Percentiles rank a stretch among this genome's conserved stretches.
Evolutionary conservation across 2,113 vertebrate species (phyloP).

Genomic region (Mobula birostris): DNA sequence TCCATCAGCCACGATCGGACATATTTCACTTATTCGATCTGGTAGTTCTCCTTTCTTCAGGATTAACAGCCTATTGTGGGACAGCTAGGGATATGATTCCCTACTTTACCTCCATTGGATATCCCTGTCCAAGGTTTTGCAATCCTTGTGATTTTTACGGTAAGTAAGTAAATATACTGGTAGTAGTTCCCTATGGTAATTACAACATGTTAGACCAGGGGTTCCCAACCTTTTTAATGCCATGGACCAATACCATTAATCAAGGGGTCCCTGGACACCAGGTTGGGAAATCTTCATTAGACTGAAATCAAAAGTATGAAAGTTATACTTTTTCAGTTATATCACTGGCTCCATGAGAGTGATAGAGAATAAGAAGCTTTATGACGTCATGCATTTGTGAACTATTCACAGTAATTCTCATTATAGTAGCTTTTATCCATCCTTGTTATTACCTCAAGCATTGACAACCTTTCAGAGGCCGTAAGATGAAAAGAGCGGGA

Average conservation of each 20-base stretch:
- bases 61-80: constrained; percentile 77
- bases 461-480: not conserved
- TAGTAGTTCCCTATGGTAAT: constrained; percentile 5
- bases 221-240: too few species aligned
- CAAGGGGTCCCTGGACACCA: too few species aligned
- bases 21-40: constrained; percentile 91
- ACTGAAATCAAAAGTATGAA: not conserved
- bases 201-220: not conserved
- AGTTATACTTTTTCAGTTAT: not conserved
- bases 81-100: constrained; percentile 78
- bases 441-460: not conserved
- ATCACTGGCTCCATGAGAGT: not conserved
- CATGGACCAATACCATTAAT: too few species aligned
- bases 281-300: not conserved
- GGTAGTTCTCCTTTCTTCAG: constrained; percentile 79
- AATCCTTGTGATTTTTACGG: constrained; percentile 94
- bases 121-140: constrained; percentile 85
- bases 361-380: not conserved
- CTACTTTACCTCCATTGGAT: constrained; percentile 76
- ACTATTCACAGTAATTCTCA: not conserved
- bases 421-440: not conserved
- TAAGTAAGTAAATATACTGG: constrained; percentile 49
- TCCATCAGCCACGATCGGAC: constrained; percentile 90
- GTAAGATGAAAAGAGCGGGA: not conserved
- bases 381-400: not conserved